These are phyloP conservation scores for Lepeophtheirus nordmannii DNA, from an alignment of 2,888 invertebrate species.

Conservation along the genomic window DNA sequence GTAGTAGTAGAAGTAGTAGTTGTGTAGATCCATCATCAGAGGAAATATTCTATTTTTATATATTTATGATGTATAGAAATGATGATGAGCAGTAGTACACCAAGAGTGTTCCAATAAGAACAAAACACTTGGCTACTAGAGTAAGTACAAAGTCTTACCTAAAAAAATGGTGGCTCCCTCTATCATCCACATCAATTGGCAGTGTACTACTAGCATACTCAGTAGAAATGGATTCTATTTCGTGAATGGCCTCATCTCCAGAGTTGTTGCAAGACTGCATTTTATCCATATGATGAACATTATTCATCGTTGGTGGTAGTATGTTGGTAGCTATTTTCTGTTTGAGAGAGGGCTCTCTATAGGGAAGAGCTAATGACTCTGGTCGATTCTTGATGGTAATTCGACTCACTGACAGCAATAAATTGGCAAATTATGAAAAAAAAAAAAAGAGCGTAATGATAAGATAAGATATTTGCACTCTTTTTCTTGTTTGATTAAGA, in stretches of 20 bases:
- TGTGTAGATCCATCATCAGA: too few species aligned
- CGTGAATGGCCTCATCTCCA: neutral
- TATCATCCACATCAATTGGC: neutral
- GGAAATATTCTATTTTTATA: too few species aligned
- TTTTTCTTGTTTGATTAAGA: too few species aligned
- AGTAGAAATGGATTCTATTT: neutral
- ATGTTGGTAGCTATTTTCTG: neutral
- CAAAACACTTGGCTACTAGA: too few species aligned
- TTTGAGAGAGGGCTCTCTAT: neutral
- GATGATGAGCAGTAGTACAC: too few species aligned
- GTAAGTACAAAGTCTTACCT: neutral
- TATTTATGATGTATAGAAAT: too few species aligned
- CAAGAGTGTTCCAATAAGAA: too few species aligned
- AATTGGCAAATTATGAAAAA: neutral
- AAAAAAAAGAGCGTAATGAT: neutral
- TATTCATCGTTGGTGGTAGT: neutral
- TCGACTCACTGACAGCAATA: neutral
- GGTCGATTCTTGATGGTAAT: slow-evolving; percentile 7
- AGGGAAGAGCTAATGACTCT: neutral
- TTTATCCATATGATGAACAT: neutral
- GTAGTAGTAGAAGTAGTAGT: too few species aligned
- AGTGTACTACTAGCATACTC: neutral
- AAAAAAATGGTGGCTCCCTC: neutral
- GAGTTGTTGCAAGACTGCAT: neutral
- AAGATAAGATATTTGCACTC: neutral